Evolutionary conservation across 2,888 invertebrate species (phyloP).

Genomic region (Sarcophaga variegata): DNA sequence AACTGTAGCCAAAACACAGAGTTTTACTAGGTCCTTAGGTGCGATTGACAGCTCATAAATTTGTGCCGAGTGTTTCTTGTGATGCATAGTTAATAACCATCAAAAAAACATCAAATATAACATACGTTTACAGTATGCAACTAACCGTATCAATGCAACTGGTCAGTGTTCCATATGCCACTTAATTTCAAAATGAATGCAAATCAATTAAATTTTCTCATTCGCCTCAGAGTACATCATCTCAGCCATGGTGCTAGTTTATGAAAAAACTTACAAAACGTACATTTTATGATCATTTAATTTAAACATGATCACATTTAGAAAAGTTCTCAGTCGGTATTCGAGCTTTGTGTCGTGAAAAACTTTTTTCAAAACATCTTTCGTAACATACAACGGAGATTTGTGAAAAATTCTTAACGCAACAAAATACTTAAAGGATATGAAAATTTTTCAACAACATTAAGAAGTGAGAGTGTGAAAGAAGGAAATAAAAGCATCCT

Average conservation of each 20-base stretch:
- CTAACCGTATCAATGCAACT: constrained; percentile 4
- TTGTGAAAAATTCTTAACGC: not conserved
- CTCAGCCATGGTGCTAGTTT: not conserved
- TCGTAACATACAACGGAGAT: not conserved
- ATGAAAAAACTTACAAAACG: constrained; percentile 15
- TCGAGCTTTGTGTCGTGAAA: constrained; percentile 59
- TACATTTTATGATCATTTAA: constrained; percentile 53
- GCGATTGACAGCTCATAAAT: too few species aligned
- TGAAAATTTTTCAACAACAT: not conserved
- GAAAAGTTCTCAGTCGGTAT: constrained; percentile 64
- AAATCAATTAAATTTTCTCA: constrained; percentile 63
- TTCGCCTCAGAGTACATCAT: constrained; percentile 14
- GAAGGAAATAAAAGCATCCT: constrained; percentile 16
- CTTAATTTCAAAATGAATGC: constrained; percentile 61
- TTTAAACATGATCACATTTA: constrained; percentile 66
- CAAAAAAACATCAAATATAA: too few species aligned
- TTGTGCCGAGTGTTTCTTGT: too few species aligned
- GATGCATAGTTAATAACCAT: too few species aligned
- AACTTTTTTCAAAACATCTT: constrained; percentile 20
- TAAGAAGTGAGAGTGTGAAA: constrained; percentile 17
- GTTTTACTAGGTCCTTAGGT: too few species aligned
- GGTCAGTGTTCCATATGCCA: constrained; percentile 15
- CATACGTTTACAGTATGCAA: not conserved
- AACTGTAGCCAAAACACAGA: too few species aligned
- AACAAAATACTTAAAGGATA: constrained; percentile 16